Evolutionary conservation across 1,140 invertebrate genomes (phyloP).

Genomic region (Monochamus saltuarius): DNA sequence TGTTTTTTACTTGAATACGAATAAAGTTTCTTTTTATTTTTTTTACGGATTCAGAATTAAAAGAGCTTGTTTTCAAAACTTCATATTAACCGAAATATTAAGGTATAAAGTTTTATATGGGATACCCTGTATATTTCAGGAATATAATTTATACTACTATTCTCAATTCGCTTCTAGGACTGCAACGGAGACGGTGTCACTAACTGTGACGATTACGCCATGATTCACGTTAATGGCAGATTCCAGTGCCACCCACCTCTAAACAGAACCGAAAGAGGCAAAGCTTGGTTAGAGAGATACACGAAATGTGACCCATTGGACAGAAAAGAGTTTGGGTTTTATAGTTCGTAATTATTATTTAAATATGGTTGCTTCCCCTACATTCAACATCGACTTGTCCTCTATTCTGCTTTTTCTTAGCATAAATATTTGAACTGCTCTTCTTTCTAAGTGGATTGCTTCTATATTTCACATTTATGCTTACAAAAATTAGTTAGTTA

Average conservation of each 20-base stretch:
- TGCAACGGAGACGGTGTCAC: constrained; percentile 62
- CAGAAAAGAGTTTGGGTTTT: background rate
- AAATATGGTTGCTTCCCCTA: background rate
- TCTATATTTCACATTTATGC: background rate
- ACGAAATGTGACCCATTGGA: constrained; percentile 24
- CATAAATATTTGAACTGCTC: background rate
- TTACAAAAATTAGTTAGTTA: background rate
- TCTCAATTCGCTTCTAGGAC: constrained; percentile 51
- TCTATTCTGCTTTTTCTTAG: no score
- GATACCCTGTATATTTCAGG: background rate
- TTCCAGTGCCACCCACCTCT: constrained; percentile 51
- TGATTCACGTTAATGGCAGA: constrained; percentile 63
- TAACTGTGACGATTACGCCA: constrained; percentile 64
- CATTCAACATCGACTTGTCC: background rate
- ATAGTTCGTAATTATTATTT: background rate
- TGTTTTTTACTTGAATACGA: no score
- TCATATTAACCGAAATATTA: no score
- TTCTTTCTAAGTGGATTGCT: background rate
- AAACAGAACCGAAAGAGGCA: constrained; percentile 34
- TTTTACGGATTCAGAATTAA: no score
- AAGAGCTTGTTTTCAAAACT: no score
- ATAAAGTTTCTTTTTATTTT: no score
- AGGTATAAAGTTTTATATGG: no score
- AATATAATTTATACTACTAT: background rate
- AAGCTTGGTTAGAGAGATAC: constrained; percentile 31